Evolutionary conservation across 2,888 invertebrate species (phyloP).

Genomic region (Clistopyga incitator): DNA sequence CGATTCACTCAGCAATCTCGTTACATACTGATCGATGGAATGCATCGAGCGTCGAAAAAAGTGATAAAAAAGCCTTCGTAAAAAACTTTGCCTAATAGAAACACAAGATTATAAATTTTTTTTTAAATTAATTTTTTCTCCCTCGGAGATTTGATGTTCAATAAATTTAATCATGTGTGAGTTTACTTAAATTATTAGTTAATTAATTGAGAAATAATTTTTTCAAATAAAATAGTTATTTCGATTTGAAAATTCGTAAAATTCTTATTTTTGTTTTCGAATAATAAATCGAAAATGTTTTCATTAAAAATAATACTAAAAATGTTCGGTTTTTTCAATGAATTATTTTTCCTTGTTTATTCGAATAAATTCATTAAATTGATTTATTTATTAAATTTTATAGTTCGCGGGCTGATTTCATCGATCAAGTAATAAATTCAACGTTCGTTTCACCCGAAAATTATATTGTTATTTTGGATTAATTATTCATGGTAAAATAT

Average conservation of each 20-base stretch:
- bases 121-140: neutral
- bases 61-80: neutral
- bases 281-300: no score
- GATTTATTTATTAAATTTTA: neutral
- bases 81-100: neutral
- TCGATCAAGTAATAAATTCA: neutral
- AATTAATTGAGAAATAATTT: no score
- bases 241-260: no score
- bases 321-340: neutral
- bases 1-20: conserved; percentile 44
- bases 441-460: neutral
- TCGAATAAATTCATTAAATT: no score
- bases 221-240: no score
- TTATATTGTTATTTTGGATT: neutral
- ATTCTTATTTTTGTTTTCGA: no score
- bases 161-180: no score
- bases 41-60: conserved; percentile 15
- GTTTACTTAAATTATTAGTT: no score
- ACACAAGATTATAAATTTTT: neutral
- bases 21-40: conserved; percentile 43
- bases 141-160: neutral
- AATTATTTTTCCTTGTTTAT: neutral
- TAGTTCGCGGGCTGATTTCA: neutral
- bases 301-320: no score
- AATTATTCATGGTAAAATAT: conserved; percentile 11